These are phyloP conservation scores for Tor tambroides DNA, from an alignment of 2,113 vertebrate genomes.

Conservation along the genomic window DNA sequence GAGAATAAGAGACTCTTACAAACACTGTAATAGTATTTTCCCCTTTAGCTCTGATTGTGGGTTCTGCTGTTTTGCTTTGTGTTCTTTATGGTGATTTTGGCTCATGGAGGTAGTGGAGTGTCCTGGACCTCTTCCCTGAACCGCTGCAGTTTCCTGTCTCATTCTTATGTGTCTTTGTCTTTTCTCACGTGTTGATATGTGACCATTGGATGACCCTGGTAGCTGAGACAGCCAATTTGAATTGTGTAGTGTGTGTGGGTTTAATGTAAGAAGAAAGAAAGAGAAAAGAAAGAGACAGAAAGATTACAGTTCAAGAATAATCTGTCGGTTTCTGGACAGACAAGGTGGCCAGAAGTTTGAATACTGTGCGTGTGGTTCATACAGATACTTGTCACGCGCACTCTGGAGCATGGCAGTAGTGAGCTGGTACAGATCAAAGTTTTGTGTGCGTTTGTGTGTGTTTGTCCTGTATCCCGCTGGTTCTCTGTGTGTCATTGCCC, in stretches of 20 bases:
- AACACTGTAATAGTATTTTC: background rate
- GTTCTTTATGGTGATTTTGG: conserved; percentile 4
- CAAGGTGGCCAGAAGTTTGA: conserved; percentile 14
- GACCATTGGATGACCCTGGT: conserved; percentile 40
- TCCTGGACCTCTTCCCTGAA: conserved; percentile 6
- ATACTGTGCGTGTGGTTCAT: background rate
- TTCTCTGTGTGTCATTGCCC: conserved; percentile 4
- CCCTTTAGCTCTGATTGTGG: background rate
- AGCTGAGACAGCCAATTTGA: conserved; percentile 19
- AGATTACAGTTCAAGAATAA: background rate
- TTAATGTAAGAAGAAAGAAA: conserved; percentile 7
- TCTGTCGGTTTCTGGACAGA: conserved; percentile 21
- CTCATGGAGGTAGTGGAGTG: background rate
- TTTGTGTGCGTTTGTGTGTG: conserved; percentile 13
- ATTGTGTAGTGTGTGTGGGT: background rate
- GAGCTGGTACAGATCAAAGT: conserved; percentile 24
- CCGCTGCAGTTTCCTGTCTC: background rate
- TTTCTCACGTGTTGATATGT: conserved; percentile 17
- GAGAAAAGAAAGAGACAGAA: background rate
- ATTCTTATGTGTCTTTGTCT: background rate
- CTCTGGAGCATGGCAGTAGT: conserved; percentile 1
- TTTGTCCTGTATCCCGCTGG: conserved; percentile 13
- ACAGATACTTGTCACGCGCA: background rate
- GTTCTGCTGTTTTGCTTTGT: background rate
- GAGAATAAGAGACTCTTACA: background rate